phyloP scores from a whole-genome alignment of 2,797 vertebrate genomes.

The Diglossa cyanea region DNA sequence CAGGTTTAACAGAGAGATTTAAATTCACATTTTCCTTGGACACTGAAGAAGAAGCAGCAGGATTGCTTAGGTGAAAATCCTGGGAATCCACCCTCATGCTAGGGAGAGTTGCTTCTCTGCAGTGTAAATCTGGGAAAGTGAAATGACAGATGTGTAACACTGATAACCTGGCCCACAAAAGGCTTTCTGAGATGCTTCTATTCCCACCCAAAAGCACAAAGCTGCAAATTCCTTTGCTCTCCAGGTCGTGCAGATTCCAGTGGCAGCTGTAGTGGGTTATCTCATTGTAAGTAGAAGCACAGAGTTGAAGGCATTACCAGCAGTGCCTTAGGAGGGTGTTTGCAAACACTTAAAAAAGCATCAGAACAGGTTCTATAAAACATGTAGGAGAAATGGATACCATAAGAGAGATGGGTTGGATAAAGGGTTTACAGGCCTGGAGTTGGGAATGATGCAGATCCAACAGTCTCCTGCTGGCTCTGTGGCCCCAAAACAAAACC shows the following conservation, averaged over 20 bases:
- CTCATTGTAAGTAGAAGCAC: not conserved
- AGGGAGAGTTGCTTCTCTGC: not conserved
- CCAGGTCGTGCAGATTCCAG: not conserved
- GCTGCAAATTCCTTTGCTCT: not conserved
- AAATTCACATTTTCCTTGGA: not conserved
- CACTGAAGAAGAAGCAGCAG: not conserved
- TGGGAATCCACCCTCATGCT: rapidly evolving
- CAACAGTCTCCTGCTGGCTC: not conserved
- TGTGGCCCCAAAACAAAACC: not conserved
- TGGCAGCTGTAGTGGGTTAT: not conserved
- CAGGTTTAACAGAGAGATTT: not conserved
- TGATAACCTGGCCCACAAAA: not conserved
- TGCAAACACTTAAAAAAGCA: not conserved
- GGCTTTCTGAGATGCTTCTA: not conserved
- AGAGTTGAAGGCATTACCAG: not conserved
- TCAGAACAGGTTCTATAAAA: not conserved
- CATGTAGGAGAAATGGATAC: not conserved
- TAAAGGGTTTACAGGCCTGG: not conserved
- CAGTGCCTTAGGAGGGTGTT: not conserved
- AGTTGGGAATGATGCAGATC: not conserved
- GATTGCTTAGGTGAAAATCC: not conserved
- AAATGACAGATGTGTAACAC: not conserved
- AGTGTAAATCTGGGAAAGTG: not conserved
- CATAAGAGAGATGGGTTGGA: not conserved
- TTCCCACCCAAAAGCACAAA: not conserved